Percentiles rank a stretch among this genome's conserved stretches.
phyloP scores from a whole-genome alignment of 2,113 vertebrate species.

The Protobothrops mucrosquamatus region DNA sequence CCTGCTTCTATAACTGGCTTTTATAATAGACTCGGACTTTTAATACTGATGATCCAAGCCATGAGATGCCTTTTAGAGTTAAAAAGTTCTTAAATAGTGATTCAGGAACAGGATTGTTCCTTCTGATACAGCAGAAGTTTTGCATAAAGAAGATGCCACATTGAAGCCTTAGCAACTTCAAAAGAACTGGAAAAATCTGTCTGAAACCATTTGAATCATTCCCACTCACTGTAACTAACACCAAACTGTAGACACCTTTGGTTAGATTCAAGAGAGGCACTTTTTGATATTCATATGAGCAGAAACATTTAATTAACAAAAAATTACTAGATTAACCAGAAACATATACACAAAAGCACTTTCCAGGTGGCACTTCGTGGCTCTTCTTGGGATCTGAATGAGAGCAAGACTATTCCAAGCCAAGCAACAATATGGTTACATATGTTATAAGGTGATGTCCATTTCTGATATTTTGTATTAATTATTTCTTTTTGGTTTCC shows the following conservation, averaged over 20 bases:
- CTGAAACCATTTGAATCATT: neutral
- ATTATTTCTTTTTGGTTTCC: neutral
- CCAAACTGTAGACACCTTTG: neutral
- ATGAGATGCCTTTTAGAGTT: neutral
- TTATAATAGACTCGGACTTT: neutral
- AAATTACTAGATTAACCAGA: neutral
- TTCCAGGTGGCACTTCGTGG: neutral
- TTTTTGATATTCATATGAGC: neutral
- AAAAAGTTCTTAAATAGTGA: neutral
- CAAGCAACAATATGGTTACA: neutral
- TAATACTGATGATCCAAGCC: neutral
- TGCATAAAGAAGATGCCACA: neutral
- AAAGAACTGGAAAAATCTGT: neutral
- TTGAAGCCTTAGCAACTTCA: neutral
- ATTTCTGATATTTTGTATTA: neutral
- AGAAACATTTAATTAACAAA: neutral
- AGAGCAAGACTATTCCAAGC: neutral
- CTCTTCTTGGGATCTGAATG: neutral
- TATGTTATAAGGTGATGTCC: neutral
- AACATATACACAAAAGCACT: neutral
- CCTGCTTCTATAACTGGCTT: neutral
- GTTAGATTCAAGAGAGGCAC: neutral
- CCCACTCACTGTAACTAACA: neutral
- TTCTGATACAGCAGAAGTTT: neutral
- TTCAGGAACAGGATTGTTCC: neutral